Evolutionary conservation across 2,113 vertebrate species (phyloP), one percentile per base, ranked within the genome.

Genomic region (Probosciger aterrimus): DNA sequence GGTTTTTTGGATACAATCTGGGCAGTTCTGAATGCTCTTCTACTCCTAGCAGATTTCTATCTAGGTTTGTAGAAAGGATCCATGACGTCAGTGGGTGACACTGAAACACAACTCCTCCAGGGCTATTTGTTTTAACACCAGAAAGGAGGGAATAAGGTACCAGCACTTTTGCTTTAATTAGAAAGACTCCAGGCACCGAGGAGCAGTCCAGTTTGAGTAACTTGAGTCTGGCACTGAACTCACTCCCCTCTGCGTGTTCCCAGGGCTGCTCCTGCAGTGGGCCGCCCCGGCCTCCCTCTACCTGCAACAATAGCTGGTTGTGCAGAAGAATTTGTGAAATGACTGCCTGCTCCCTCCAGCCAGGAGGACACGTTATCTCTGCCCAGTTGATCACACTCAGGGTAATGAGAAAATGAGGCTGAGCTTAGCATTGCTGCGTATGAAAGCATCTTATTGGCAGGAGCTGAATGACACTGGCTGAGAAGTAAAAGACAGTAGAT

Each of bases 361-460:
- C 94, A 88, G 94, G 95, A 79, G 95, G 95, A 92, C 92, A 78
- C 92, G 97, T 98, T 98, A 97, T 97, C 97, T 98, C 96, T 97
- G 95, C 97, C 97, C 95, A 96, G 97, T 97, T 97, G 96, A 97
- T 98, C 97, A 96, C 69, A 92, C 96, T 96, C 50, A 37, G 93
- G 73, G 97, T 97, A 97, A 98, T 97, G 98, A 98, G 98, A 97
- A 97, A 97, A 98, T 96, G 97, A 98, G 97, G 97, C 97, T 94
- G 97, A 97, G 97, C 95, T 97, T 97, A 95, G 97, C 97, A 97
- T 97, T 97, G 96, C 96, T 77, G 94, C 90, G 91, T 97, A 97
- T 98, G 97, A 98, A 97, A 98, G 97, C 96, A 97, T 97, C 98
- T 97, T 97, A 97, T 98, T 98, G 98, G 98, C 98, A 93, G 97